A percentile compares a stretch with the other conserved stretches of the same genome.
Conservation (phyloP, 2,113 vertebrate genomes). For the Stictonetta naevosa region DNA sequence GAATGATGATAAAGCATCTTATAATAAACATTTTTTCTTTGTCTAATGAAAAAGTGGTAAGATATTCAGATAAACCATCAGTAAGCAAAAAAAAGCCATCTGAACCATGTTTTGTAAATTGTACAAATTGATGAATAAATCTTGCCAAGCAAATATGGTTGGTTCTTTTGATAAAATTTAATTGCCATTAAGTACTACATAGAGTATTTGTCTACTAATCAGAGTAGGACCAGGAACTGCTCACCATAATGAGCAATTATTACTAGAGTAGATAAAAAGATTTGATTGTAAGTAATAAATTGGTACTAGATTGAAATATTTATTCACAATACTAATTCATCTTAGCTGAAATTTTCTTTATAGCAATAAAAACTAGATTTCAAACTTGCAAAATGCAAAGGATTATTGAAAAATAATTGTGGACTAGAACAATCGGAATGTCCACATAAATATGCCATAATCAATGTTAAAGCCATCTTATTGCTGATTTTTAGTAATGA, state of each 20-base stretch:
- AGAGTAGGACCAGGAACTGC: not conserved
- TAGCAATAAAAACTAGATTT: not conserved
- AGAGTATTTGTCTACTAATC: not conserved
- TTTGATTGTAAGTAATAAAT: not conserved
- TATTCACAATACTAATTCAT: not conserved
- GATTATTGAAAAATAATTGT: not conserved
- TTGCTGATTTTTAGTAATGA: not conserved
- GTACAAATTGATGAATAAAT: not conserved
- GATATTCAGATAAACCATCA: not conserved
- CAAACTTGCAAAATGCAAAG: not conserved
- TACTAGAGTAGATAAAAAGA: not conserved
- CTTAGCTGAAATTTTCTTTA: not conserved
- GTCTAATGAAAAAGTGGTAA: not conserved
- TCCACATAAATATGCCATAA: not conserved
- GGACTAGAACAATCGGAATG: not conserved
- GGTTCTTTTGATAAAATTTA: not conserved
- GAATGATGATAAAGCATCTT: not conserved
- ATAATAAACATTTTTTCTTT: not conserved
- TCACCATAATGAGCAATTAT: not conserved
- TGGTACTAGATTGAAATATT: not conserved
- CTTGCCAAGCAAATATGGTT: not conserved
- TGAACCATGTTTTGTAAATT: not conserved
- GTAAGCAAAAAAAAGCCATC: not conserved
- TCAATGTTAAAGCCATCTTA: not conserved
- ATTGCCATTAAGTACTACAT: not conserved